phyloP scores from a whole-genome alignment of 2,888 invertebrate species.

The Amblyjoppa proteus region DNA sequence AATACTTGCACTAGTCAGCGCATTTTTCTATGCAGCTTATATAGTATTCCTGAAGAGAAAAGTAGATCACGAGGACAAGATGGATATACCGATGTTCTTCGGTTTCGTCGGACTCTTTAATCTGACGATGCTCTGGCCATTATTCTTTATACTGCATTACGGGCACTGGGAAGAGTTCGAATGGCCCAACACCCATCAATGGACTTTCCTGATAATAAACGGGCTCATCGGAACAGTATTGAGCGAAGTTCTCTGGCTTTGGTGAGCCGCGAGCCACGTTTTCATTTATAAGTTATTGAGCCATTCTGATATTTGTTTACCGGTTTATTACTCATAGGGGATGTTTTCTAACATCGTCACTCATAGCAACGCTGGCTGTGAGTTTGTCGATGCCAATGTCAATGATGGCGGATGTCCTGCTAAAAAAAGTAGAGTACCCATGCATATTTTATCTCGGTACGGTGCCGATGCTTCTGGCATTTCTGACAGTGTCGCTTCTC shows the following conservation, averaged over 20 bases:
- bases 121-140: slow-evolving; percentile 94
- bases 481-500: slow-evolving; percentile 90
- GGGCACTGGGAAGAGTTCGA: slow-evolving; percentile 93
- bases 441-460: slow-evolving; percentile 92
- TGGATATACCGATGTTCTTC: slow-evolving; percentile 98
- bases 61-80: slow-evolving; percentile 96
- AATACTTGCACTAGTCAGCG: slow-evolving; percentile 93
- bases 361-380: slow-evolving; percentile 94
- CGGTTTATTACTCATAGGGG: slow-evolving; percentile 89
- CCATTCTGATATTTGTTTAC: not conserved
- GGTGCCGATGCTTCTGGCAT: slow-evolving; percentile 91
- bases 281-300: not conserved
- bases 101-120: slow-evolving; percentile 98
- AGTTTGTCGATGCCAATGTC: slow-evolving; percentile 96
- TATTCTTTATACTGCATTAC: slow-evolving; percentile 94
- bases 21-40: slow-evolving; percentile 96
- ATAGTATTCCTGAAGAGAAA: slow-evolving; percentile 94
- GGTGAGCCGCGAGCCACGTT: slow-evolving; percentile 86
- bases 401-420: slow-evolving; percentile 92
- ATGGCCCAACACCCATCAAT: slow-evolving; percentile 93
- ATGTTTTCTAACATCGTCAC: slow-evolving; percentile 95
- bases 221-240: slow-evolving; percentile 96
- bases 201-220: slow-evolving; percentile 92
- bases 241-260: slow-evolving; percentile 96
- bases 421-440: slow-evolving; percentile 90